phyloP scores from a whole-genome alignment of 2,113 vertebrate genomes.

The Stigmatopora nigra region DNA sequence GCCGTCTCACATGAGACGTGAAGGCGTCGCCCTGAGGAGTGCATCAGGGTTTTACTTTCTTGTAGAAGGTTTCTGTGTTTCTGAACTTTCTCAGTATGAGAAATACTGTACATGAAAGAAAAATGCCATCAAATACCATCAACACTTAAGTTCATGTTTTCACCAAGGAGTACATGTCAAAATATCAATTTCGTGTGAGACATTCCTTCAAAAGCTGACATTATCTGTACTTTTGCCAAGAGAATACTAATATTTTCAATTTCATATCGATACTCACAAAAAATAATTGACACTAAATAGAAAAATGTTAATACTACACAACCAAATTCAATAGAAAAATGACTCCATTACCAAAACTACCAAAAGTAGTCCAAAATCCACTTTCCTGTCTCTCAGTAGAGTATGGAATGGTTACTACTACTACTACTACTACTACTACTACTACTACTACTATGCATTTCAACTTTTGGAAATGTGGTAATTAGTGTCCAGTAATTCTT shows the following conservation, averaged over 20 bases:
- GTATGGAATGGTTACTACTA: neutral
- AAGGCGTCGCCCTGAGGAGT: slow-evolving; percentile 25
- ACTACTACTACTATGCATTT: neutral
- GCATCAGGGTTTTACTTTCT: slow-evolving; percentile 16
- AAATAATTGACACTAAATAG: too few relatives aligned
- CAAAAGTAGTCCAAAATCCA: too few relatives aligned
- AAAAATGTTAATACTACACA: too few relatives aligned
- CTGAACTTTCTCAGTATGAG: slow-evolving; percentile 25
- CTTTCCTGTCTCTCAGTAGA: neutral
- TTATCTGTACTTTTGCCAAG: too few relatives aligned
- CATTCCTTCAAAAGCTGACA: too few relatives aligned
- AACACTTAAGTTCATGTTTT: neutral
- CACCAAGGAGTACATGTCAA: neutral
- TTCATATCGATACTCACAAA: too few relatives aligned
- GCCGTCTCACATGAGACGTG: slow-evolving; percentile 60
- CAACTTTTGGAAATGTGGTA: too few relatives aligned
- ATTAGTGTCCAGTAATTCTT: too few relatives aligned
- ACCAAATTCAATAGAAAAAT: too few relatives aligned
- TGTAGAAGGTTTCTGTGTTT: slow-evolving; percentile 21
- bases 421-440: too few relatives aligned
- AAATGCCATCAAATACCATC: slow-evolving; percentile 20
- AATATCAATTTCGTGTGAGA: neutral
- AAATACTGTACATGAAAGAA: slow-evolving; percentile 3
- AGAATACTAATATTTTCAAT: too few relatives aligned
- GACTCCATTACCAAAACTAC: too few relatives aligned